Conservation (phyloP, 35 echinoderm and acorn worm genomes). For the Apostichopus japonicus region DNA sequence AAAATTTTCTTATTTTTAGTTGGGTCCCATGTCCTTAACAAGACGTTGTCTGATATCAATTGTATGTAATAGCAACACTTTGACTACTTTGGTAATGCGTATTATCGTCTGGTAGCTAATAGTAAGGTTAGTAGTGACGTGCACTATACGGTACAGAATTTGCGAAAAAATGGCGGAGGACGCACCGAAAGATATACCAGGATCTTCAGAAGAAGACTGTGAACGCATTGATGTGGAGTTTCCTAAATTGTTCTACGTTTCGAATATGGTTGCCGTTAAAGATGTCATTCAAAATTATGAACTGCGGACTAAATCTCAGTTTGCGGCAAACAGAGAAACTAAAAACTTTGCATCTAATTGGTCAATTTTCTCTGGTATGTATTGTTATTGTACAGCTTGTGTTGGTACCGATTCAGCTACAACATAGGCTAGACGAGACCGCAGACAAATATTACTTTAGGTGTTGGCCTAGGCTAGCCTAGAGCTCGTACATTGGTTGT, state of each 20-base stretch:
- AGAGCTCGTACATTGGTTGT: no score
- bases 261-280: background rate
- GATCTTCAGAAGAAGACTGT: background rate
- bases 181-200: background rate
- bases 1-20: no score
- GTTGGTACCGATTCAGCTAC: background rate
- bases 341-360: conserved; percentile 40
- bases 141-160: background rate
- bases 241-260: conserved; percentile 41
- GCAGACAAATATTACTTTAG: no score
- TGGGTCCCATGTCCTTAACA: no score
- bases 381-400: no score
- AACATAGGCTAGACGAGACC: background rate
- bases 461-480: no score
- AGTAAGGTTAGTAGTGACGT: no score
- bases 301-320: conserved; percentile 22
- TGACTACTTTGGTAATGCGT: no score
- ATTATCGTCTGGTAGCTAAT: no score
- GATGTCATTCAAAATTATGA: conserved; percentile 36
- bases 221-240: conserved; percentile 33
- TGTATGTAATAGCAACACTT: no score
- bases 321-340: conserved; percentile 21
- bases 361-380: conserved; percentile 33
- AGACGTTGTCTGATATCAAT: no score
- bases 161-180: background rate